phyloP scores from a whole-genome alignment of 2,888 invertebrate genomes.

The Pomacea canaliculata region DNA sequence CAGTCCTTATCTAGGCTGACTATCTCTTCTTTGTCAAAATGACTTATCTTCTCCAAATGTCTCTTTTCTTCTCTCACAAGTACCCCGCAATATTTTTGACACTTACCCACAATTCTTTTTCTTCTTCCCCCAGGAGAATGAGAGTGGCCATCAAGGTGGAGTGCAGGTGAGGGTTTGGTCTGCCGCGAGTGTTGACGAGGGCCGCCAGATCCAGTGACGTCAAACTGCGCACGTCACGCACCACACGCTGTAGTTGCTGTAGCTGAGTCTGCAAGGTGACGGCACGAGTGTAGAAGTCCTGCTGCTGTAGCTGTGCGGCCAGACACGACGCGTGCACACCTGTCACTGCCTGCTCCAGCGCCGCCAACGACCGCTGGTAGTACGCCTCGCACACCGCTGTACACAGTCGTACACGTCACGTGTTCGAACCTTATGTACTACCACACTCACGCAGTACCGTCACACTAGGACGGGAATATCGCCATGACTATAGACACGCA shows the following conservation, averaged over 20 bases:
- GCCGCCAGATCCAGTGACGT: background rate
- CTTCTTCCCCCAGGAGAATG: slow-evolving; percentile 18
- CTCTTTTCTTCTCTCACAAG: no score
- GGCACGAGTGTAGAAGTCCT: background rate
- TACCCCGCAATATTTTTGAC: background rate
- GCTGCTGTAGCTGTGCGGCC: background rate
- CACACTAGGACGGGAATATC: background rate
- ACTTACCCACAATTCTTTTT: slow-evolving; percentile 15
- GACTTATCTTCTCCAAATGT: no score
- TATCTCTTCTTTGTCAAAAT: no score
- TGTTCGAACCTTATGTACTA: no score
- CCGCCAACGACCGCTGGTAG: background rate
- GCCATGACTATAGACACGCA: background rate
- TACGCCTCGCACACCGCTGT: slow-evolving; percentile 4
- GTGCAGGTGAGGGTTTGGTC: slow-evolving; percentile 2
- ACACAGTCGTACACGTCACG: slow-evolving; percentile 13
- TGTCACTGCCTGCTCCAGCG: background rate
- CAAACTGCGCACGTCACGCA: slow-evolving; percentile 1
- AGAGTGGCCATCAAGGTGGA: slow-evolving; percentile 12
- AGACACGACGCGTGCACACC: background rate
- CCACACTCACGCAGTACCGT: slow-evolving; percentile 5
- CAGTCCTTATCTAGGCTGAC: no score
- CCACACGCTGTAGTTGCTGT: slow-evolving; percentile 2
- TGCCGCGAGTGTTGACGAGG: background rate
- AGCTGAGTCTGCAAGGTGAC: background rate